Evolutionary conservation across 2,113 vertebrate species (phyloP).

Genomic region (Strix uralensis): DNA sequence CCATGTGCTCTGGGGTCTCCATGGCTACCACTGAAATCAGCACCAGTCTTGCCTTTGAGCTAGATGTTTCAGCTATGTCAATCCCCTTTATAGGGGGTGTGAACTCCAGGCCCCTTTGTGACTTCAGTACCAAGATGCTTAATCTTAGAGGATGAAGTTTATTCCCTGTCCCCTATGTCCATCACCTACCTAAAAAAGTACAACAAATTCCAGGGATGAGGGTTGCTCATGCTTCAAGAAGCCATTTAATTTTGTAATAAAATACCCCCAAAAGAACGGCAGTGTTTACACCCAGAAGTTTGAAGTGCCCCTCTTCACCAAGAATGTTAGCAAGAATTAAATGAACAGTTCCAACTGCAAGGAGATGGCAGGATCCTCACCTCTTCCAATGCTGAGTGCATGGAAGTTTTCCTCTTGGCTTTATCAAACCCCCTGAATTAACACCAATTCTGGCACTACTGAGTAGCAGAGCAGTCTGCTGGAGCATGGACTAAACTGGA

Average conservation of each 20-base stretch:
- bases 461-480: background rate
- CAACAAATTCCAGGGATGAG: background rate
- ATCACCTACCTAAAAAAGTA: background rate
- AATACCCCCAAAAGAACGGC: background rate
- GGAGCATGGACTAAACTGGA: background rate
- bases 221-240: background rate
- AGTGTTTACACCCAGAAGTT: background rate
- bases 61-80: background rate
- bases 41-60: background rate
- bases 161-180: background rate
- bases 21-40: background rate
- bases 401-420: background rate
- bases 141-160: background rate
- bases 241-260: background rate
- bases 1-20: background rate
- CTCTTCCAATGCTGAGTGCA: background rate
- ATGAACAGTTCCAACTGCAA: background rate
- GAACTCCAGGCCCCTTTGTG: background rate
- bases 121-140: background rate
- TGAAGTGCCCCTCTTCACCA: background rate
- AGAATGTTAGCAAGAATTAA: background rate
- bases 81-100: background rate
- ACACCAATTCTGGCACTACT: background rate
- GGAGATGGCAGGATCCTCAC: background rate
- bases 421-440: background rate